Conservation (phyloP, 92 coral and sea anemone genomes). For the Zoanthus solanderi region DNA sequence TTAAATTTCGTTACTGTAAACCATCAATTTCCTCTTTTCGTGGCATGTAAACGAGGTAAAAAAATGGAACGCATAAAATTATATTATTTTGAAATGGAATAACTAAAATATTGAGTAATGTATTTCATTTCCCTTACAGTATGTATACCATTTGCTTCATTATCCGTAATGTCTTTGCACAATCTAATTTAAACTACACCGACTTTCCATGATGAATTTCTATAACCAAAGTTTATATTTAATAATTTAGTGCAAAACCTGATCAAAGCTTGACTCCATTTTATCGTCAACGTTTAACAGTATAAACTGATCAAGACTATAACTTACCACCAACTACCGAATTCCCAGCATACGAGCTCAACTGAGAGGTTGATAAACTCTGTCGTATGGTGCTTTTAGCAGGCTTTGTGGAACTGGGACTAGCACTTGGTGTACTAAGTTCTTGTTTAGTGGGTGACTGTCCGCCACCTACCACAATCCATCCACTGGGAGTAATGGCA, state of each 20-base stretch:
- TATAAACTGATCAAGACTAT: neutral
- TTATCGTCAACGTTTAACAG: too few relatives aligned
- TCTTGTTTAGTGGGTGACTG: constrained; percentile 62
- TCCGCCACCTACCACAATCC: constrained; percentile 97
- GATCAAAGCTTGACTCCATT: neutral
- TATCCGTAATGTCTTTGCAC: too few relatives aligned
- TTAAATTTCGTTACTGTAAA: too few relatives aligned
- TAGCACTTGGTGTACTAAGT: constrained; percentile 56
- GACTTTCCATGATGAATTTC: neutral
- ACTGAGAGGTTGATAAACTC: constrained; percentile 88
- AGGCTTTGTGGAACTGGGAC: constrained; percentile 66
- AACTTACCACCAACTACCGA: constrained; percentile 67
- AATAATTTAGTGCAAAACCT: neutral
- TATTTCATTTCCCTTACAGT: too few relatives aligned
- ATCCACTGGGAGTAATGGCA: constrained; percentile 94
- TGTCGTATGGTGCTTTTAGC: constrained; percentile 64
- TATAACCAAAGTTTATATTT: too few relatives aligned
- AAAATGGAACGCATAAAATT: too few relatives aligned
- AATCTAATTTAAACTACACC: too few relatives aligned
- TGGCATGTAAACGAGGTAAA: too few relatives aligned
- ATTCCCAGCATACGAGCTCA: constrained; percentile 64
- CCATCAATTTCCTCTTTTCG: too few relatives aligned
- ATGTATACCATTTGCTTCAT: too few relatives aligned
- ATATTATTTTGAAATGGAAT: too few relatives aligned
- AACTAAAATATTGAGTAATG: too few relatives aligned